Conservation (phyloP, 2,797 vertebrate species). For the Novumbra hubbsi region DNA sequence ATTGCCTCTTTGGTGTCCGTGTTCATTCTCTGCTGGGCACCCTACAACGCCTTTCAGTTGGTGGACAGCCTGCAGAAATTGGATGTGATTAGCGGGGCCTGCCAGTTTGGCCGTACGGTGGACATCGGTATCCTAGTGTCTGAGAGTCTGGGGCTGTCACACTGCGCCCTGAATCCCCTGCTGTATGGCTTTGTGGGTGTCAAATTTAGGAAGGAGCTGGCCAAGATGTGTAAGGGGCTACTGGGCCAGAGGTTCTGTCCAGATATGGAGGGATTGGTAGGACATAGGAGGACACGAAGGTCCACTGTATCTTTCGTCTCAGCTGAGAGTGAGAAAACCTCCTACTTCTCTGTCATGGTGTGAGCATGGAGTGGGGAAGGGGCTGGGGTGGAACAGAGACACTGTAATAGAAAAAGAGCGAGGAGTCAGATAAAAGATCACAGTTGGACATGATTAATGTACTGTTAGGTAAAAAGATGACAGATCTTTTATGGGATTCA, state of each 20-base stretch:
- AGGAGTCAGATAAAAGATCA: too few species aligned
- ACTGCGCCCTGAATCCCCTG: slow-evolving; percentile 82
- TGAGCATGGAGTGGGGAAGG: slow-evolving; percentile 33
- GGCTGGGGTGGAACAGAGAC: background rate
- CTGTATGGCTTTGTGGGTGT: slow-evolving; percentile 81
- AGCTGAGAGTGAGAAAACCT: slow-evolving; percentile 74
- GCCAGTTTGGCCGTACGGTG: slow-evolving; percentile 56
- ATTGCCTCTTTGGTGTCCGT: slow-evolving; percentile 74
- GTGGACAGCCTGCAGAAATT: slow-evolving; percentile 66
- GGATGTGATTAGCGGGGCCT: slow-evolving; percentile 47
- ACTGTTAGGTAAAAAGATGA: background rate
- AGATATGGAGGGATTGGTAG: slow-evolving; percentile 47
- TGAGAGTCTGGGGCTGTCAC: slow-evolving; percentile 74
- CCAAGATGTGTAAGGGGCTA: slow-evolving; percentile 65
- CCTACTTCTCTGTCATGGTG: slow-evolving; percentile 71
- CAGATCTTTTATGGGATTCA: background rate
- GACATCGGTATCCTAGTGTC: slow-evolving; percentile 74
- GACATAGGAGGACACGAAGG: slow-evolving; percentile 44
- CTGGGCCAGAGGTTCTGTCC: slow-evolving; percentile 53
- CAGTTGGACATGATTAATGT: background rate
- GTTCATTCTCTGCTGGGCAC: slow-evolving; percentile 80
- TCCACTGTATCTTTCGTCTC: slow-evolving; percentile 59
- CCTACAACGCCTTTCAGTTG: slow-evolving; percentile 75
- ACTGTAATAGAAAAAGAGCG: too few species aligned
- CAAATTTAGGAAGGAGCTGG: slow-evolving; percentile 79